phyloP scores from a whole-genome alignment of 1,140 invertebrate genomes.

The Drosophila sechellia region DNA sequence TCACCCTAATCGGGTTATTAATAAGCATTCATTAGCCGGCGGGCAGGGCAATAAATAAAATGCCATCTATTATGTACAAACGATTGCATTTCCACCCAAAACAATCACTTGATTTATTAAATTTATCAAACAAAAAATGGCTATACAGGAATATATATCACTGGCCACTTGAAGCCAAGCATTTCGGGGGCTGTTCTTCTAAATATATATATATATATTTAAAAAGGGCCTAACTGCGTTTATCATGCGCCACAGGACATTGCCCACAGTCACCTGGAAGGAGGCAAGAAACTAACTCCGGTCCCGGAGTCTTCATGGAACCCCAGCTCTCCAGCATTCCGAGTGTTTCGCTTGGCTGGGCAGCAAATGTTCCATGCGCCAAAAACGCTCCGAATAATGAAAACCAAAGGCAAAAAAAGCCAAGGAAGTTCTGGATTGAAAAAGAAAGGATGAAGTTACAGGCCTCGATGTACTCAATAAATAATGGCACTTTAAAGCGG shows the following conservation, averaged over 20 bases:
- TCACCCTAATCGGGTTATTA: slow-evolving; percentile 66
- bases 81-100: slow-evolving; percentile 58
- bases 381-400: slow-evolving; percentile 66
- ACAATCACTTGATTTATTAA: slow-evolving; percentile 71
- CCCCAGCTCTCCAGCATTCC: slow-evolving; percentile 10
- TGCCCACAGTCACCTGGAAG: slow-evolving; percentile 68
- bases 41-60: slow-evolving; percentile 64
- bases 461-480: slow-evolving; percentile 63
- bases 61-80: slow-evolving; percentile 66
- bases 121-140: slow-evolving; percentile 57
- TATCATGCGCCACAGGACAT: slow-evolving; percentile 76
- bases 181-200: not conserved
- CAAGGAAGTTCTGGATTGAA: not conserved
- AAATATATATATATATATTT: slow-evolving; percentile 59
- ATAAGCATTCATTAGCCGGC: slow-evolving; percentile 68
- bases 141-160: slow-evolving; percentile 15
- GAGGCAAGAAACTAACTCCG: slow-evolving; percentile 25
- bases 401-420: slow-evolving; percentile 16
- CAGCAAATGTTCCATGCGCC: slow-evolving; percentile 72
- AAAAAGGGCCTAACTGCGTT: slow-evolving; percentile 62
- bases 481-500: slow-evolving; percentile 67
- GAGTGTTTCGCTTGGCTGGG: slow-evolving; percentile 62
- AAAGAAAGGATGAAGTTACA: slow-evolving; percentile 19
- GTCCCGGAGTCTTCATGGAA: slow-evolving; percentile 1
- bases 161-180: slow-evolving; percentile 15